phyloP scores from a whole-genome alignment of 2,113 vertebrate genomes.

The Scytalopus superciliaris region DNA sequence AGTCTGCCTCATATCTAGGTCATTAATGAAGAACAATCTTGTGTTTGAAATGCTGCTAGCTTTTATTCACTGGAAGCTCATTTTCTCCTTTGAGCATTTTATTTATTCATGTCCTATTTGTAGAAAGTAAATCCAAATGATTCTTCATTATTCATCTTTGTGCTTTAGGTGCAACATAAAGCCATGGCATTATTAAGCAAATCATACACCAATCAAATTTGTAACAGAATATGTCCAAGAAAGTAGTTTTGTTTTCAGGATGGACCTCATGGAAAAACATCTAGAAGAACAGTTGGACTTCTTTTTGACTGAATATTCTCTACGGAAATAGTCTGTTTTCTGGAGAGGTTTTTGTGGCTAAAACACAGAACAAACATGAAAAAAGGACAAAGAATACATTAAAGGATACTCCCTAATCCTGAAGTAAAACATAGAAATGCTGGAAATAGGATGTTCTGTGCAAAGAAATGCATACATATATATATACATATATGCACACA shows the following conservation, averaged over 20 bases:
- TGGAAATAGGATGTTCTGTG: not conserved
- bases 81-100: not conserved
- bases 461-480: not conserved
- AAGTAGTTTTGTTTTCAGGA: not conserved
- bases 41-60: not conserved
- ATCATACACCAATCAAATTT: not conserved
- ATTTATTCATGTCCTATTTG: not conserved
- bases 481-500: not conserved
- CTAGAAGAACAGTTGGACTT: not conserved
- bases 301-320: not conserved
- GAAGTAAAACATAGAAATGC: not conserved
- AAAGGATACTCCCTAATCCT: not conserved
- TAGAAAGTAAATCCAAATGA: not conserved
- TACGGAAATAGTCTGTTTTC: not conserved
- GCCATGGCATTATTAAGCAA: not conserved
- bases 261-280: not conserved
- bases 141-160: not conserved
- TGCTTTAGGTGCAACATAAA: not conserved
- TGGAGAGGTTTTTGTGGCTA: slow-evolving; percentile 32
- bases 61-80: not conserved
- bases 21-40: not conserved
- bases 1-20: not conserved
- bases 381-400: not conserved
- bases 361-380: not conserved
- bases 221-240: not conserved